Evolutionary conservation across 2,797 vertebrate genomes (phyloP).

Genomic region (Helicolenus hilgendorfi): DNA sequence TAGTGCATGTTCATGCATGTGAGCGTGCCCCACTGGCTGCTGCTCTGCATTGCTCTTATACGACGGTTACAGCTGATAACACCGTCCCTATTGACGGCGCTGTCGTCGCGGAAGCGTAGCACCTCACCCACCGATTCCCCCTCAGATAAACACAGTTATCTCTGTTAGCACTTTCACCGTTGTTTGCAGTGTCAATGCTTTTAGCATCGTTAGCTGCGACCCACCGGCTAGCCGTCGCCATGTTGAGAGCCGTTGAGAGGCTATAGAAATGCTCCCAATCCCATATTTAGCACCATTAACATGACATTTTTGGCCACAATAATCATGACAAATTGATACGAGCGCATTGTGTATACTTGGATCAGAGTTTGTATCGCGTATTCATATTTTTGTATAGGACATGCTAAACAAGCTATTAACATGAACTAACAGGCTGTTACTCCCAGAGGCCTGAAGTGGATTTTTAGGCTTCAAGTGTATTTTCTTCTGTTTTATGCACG

Average conservation of each 20-base stretch:
- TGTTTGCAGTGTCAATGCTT: not conserved
- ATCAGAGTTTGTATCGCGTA: not conserved
- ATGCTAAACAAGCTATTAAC: not conserved
- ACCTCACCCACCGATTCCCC: accelerated
- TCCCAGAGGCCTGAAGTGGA: not conserved
- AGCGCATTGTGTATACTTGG: not conserved
- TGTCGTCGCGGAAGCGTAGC: not conserved
- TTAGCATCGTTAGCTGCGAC: too few species aligned
- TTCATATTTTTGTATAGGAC: not conserved
- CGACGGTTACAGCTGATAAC: too few species aligned
- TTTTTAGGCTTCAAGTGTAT: not conserved
- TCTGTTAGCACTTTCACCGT: not conserved
- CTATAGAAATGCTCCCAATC: too few species aligned
- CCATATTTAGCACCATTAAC: too few species aligned
- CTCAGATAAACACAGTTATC: not conserved
- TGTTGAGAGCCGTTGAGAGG: too few species aligned
- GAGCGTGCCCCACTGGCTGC: not conserved
- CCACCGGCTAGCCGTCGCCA: too few species aligned
- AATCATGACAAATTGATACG: not conserved
- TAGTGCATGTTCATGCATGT: accelerated
- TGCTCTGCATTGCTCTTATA: not conserved
- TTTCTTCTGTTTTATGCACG: not conserved
- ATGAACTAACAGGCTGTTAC: not conserved
- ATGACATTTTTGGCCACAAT: not conserved
- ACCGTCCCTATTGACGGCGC: accelerated